Base-by-base conservation (phyloP, 1,140 invertebrate genomes). In the Ladona fulva region DNA sequence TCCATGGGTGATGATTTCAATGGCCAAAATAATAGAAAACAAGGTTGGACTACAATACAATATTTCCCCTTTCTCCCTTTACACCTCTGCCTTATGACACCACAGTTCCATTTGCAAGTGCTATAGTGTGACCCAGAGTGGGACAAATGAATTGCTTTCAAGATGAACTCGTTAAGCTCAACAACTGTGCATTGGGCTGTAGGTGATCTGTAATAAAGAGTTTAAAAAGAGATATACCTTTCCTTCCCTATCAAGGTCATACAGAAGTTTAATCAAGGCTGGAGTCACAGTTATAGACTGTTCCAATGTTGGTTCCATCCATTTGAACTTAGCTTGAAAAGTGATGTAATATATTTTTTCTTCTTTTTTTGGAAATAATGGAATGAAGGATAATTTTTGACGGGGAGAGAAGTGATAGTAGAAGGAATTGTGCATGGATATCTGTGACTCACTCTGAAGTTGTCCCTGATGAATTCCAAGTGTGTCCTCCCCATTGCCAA, bases 191-290 rank as follows among this genome's bases (percentile, higher is more conserved):
- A 66, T 66, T 12, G 52, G 52, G n/a, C 52, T 66, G 52, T 66
- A 66, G 52, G 52, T 66, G 52, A 66, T 66, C 52, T 66, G 52
- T 66, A 66, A 66, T 66, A 66, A 66, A 66, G 52, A 66, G 52
- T 66, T 66, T 66, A 19, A 19, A 6, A 66, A 66, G 29, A 37
- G n/a, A 66, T 66, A 22, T 3, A 16, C 52, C 52, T 66, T 66
- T 66, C 52, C n/a, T 66, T 19, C 52, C 52, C 52, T 66, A 16
- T 22, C n/a, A 66, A 66, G 52, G 52, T 66, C 52, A 66, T 66
- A 66, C 52, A 66, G 52, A 66, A 22, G 52, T 66, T 66, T 19
- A 66, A 66, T 66, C 52, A 66, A 66, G 52, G 52, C n/a, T 66
- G 52, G 52, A 66, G 52, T 66, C 52, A 66, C 52, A 66, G 52